These are phyloP conservation scores for Oreochromis niloticus DNA, from an alignment of 2,113 vertebrate species.

Conservation along the genomic window DNA sequence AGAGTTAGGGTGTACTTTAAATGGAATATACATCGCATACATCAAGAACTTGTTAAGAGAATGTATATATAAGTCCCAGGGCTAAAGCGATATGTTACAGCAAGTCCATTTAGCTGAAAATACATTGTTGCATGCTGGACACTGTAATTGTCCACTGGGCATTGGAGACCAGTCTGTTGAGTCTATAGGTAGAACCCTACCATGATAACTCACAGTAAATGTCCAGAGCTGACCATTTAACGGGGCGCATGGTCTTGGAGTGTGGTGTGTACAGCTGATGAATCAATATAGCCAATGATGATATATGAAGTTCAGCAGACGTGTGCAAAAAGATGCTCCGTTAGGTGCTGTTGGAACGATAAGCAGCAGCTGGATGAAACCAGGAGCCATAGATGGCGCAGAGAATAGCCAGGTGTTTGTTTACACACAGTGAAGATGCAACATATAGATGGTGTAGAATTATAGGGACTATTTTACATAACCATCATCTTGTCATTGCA, in stretches of 20 bases:
- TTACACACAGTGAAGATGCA: background rate
- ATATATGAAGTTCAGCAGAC: constrained; percentile 29
- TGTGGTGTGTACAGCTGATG: constrained; percentile 36
- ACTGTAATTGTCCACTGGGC: constrained; percentile 61
- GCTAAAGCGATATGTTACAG: constrained; percentile 54
- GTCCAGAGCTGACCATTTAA: constrained; percentile 54
- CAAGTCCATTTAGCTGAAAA: constrained; percentile 63
- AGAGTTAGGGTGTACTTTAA: constrained; percentile 57
- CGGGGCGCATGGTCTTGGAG: constrained; percentile 7
- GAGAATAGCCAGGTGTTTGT: background rate
- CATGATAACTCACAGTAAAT: constrained; percentile 65
- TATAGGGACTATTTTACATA: too few relatives aligned
- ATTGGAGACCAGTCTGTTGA: constrained; percentile 37
- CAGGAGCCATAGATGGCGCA: background rate
- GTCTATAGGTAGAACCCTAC: constrained; percentile 34
- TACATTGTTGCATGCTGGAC: constrained; percentile 53
- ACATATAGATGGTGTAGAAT: background rate
- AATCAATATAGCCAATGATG: constrained; percentile 65
- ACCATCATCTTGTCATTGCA: too few relatives aligned
- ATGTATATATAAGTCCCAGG: constrained; percentile 61
- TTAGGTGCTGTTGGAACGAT: background rate
- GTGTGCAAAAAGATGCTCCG: constrained; percentile 22
- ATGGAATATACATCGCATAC: constrained; percentile 65
- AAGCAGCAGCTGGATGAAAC: background rate
- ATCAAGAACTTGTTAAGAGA: constrained; percentile 66